Base-by-base conservation (phyloP, 2,113 vertebrate genomes). In the Heterocephalus glaber region DNA sequence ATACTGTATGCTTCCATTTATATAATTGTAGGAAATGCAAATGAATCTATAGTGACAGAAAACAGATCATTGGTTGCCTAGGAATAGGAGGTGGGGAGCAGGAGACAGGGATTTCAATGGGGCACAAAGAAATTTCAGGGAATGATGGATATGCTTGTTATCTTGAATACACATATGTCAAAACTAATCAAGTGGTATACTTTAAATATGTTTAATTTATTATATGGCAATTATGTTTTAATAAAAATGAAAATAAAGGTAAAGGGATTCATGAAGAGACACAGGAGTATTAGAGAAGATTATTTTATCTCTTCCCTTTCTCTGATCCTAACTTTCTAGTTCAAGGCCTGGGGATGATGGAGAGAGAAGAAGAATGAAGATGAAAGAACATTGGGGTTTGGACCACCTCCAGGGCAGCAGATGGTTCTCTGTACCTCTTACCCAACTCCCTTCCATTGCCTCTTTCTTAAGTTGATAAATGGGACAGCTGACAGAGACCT, bases 21-120 rank as follows among this genome's bases (percentile, higher is more conserved):
- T 94, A 93, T 94, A 94, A 97, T 89, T 96, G 83, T 93, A 96
- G 94, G 90, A 92, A 90, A 95, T 97, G 95, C 95, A 98, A 94
- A 97, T 97, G 96, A 95, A 66, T 82, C 86, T 56, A 90, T 89
- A 88, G 86, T 95, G 95, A 96, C 86, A 95, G 96, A 90, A 87
- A 95, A 86, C 93, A 94, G 86, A 95, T 83, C 68, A 30, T 82
- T 90, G 86, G 74, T 80, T 98, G 96, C 92, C 91, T 94, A 93
- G 95, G 89, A 86, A 92, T 12, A 88, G 68, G 68, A 89, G 77
- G 24, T 47, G 30, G 33, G 63, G 63, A 44, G 20, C 22, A 86
- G 74, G 83, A 92, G 76, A 86, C 13, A 81, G 35, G 38, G 66
- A 95, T 96, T 91, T 83, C 44, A 76, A 92, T 96, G 95, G 82